Conservation (phyloP, 2,797 vertebrate genomes). For the Novumbra hubbsi region DNA sequence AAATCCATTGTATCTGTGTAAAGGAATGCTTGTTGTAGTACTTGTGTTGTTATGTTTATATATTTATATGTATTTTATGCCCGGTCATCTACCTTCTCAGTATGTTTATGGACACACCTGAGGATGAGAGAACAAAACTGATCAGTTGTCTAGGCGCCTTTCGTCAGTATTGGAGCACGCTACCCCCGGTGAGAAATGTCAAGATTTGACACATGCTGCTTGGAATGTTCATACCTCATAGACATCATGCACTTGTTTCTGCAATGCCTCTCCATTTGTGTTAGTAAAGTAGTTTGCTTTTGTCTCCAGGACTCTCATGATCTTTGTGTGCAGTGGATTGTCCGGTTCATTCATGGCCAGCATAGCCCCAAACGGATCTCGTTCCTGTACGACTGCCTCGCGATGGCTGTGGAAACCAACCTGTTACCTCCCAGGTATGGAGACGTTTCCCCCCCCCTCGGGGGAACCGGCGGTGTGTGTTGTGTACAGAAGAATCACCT, state of each 20-base stretch:
- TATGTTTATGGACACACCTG: constrained; percentile 97
- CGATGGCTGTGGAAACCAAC: constrained; percentile 95
- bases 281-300: background rate
- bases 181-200: constrained; percentile 82
- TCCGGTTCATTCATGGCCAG: constrained; percentile 93
- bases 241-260: background rate
- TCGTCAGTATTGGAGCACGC: constrained; percentile 90
- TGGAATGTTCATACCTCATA: background rate
- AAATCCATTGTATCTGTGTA: background rate
- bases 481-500: background rate
- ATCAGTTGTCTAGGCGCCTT: constrained; percentile 94
- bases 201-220: background rate
- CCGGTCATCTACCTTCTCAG: constrained; percentile 58
- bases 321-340: constrained; percentile 97
- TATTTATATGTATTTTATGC: background rate
- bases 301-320: constrained; percentile 91
- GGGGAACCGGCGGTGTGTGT: background rate
- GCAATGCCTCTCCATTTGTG: background rate
- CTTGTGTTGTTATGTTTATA: constrained; percentile 15
- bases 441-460: background rate
- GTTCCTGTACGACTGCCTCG: constrained; percentile 96
- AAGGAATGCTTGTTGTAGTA: background rate
- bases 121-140: constrained; percentile 94
- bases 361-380: constrained; percentile 98
- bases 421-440: constrained; percentile 83